phyloP scores from a whole-genome alignment of 2,888 invertebrate genomes.

The Leucoma salicis region DNA sequence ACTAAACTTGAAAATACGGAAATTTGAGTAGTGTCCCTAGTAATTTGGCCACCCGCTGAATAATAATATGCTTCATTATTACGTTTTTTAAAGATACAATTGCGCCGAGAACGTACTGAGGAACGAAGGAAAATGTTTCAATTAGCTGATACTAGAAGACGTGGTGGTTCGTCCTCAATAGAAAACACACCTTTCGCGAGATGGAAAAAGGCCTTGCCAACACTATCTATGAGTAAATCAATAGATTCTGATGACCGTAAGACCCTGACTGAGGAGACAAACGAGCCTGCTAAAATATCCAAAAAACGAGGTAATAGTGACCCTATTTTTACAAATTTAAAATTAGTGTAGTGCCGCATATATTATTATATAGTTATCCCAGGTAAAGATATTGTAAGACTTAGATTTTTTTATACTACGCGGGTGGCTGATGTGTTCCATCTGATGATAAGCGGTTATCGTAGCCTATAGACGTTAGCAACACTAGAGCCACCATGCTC shows the following conservation, averaged over 20 bases:
- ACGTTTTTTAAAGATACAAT: slow-evolving; percentile 82
- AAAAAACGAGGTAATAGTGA: slow-evolving; percentile 70
- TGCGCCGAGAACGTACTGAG: slow-evolving; percentile 94
- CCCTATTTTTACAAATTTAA: too few relatives aligned
- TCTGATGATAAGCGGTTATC: too few relatives aligned
- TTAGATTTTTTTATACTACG: too few relatives aligned
- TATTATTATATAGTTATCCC: too few relatives aligned
- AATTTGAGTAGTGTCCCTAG: too few relatives aligned
- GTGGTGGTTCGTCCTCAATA: slow-evolving; percentile 80
- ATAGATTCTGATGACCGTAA: slow-evolving; percentile 77
- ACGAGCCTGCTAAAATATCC: slow-evolving; percentile 43
- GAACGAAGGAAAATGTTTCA: slow-evolving; percentile 96
- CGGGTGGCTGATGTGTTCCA: too few relatives aligned
- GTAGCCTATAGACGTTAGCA: too few relatives aligned
- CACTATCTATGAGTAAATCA: slow-evolving; percentile 81
- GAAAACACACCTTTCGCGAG: slow-evolving; percentile 84
- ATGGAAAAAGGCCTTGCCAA: slow-evolving; percentile 87
- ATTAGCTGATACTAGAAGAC: slow-evolving; percentile 87
- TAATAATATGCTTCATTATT: neutral
- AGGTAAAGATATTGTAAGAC: too few relatives aligned
- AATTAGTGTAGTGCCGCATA: too few relatives aligned
- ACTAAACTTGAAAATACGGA: too few relatives aligned
- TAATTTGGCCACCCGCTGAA: too few relatives aligned
- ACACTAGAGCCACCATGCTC: too few relatives aligned
- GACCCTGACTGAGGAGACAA: slow-evolving; percentile 49